Percentiles rank a stretch among this genome's conserved stretches.
Evolutionary conservation across 2,113 vertebrate species (phyloP).

Genomic region (Trogon melanurus): DNA sequence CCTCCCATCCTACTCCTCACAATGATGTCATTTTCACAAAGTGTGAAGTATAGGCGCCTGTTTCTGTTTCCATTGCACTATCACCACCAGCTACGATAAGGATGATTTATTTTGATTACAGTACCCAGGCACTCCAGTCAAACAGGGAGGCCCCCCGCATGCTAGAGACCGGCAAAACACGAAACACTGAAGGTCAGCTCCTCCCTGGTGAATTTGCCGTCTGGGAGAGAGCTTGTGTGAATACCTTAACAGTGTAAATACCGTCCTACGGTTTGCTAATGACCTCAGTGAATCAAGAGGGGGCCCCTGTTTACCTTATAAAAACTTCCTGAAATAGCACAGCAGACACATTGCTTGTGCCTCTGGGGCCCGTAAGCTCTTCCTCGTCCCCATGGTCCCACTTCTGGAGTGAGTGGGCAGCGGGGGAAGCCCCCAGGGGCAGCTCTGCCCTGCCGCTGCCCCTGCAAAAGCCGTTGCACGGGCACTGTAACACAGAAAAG

Average conservation of each 20-base stretch:
- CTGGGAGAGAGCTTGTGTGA: neutral
- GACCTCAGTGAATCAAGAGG: slow-evolving; percentile 31
- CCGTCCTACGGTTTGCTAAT: neutral
- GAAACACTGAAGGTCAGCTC: slow-evolving; percentile 42
- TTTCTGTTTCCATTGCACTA: slow-evolving; percentile 10
- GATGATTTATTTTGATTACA: slow-evolving; percentile 64
- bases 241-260: slow-evolving; percentile 52
- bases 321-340: neutral
- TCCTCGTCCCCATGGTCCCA: rapidly evolving
- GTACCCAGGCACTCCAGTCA: slow-evolving; percentile 24
- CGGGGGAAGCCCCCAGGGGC: rapidly evolving
- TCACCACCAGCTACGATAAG: slow-evolving; percentile 1
- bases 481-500: rapidly evolving
- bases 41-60: neutral
- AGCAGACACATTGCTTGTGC: neutral
- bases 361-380: rapidly evolving
- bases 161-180: slow-evolving; percentile 32
- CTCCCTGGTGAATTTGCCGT: neutral
- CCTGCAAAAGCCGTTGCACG: neutral
- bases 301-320: slow-evolving; percentile 29
- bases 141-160: neutral
- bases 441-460: neutral
- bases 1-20: neutral
- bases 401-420: neutral
- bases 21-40: neutral